A percentile compares a stretch with the other conserved stretches of the same genome.
Evolutionary conservation across 1,140 invertebrate species (phyloP).

Genomic region (Papilio machaon): DNA sequence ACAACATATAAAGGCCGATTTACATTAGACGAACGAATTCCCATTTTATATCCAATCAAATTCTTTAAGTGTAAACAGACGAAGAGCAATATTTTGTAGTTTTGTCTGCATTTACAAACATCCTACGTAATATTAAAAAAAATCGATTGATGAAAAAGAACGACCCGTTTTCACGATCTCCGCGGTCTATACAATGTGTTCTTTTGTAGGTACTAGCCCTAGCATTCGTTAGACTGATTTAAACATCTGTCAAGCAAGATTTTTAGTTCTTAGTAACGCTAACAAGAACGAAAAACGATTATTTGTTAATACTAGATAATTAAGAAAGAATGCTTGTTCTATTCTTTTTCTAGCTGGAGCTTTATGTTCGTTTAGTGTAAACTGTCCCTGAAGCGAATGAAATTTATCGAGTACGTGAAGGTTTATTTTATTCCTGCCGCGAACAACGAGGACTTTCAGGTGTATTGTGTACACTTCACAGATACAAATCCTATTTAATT

Average conservation of each 20-base stretch:
- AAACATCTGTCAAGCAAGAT: no score
- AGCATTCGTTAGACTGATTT: no score
- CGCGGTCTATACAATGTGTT: no score
- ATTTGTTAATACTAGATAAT: background rate
- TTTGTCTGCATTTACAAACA: background rate
- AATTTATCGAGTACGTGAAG: constrained; percentile 14
- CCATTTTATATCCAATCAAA: background rate
- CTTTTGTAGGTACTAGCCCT: no score
- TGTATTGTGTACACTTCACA: constrained; percentile 15
- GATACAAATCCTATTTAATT: background rate
- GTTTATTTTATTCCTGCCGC: background rate
- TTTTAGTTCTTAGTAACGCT: no score
- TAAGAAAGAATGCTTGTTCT: background rate
- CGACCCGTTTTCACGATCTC: no score
- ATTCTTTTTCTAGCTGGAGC: background rate
- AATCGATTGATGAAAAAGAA: no score
- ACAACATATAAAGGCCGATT: background rate
- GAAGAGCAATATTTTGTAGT: background rate
- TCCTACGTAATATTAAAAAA: background rate
- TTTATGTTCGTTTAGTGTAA: background rate
- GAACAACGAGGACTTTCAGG: background rate
- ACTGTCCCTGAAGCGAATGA: background rate
- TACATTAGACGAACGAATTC: background rate
- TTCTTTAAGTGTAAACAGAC: background rate
- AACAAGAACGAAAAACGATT: background rate